Base-by-base conservation (phyloP, 2,888 invertebrate genomes). In the Dorcus hopei region DNA sequence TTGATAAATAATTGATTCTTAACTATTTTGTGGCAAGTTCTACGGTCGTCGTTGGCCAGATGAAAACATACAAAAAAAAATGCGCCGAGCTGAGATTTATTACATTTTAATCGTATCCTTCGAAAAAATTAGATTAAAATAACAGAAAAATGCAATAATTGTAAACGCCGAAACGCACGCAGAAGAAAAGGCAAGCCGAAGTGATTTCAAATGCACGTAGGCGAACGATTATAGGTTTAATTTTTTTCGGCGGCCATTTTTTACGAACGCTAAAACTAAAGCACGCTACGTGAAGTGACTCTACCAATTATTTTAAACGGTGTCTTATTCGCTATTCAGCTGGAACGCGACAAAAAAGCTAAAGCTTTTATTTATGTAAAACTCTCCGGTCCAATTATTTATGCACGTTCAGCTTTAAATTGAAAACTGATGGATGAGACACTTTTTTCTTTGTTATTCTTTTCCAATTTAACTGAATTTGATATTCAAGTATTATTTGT, bases 341-440 rank as follows among this genome's bases (percentile, higher is more conserved):
- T 49, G 64, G 61, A 63, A 62, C 63, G 53, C 43, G 55, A 52
- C 26, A 52, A 57, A 52, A 19, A 19, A 45, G 9, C 4, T 23
- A 45, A 26, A 40, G 38, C 43, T 57, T 52, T 41, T 58, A 58
- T 55, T 59, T 54, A 53, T 54, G 54, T 60, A 61, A 62, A 64
- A 64, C 55, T 42, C 58, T 61, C 61, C 58, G 56, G 60, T 58
- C 54, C 57, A 59, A 62, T 65, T 65, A 62, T 61, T 48, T 62
- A 65, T 65, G 65, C 65, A 65, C 63, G 62, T 63, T 58, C 58
- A 26, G 19, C 38, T 48, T 41, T 38, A 52, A 58, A 58, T 61
- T 60, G 52, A 49, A 54, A 41, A 49, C 39, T n/a, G 52, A 23
- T 19, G 5, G 48, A 58, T 48, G 33, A 42, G 42, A 43, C 40